A percentile compares a stretch with the other conserved stretches of the same genome.
Conservation (phyloP, 2,888 invertebrate species). For the Cenopis cana region DNA sequence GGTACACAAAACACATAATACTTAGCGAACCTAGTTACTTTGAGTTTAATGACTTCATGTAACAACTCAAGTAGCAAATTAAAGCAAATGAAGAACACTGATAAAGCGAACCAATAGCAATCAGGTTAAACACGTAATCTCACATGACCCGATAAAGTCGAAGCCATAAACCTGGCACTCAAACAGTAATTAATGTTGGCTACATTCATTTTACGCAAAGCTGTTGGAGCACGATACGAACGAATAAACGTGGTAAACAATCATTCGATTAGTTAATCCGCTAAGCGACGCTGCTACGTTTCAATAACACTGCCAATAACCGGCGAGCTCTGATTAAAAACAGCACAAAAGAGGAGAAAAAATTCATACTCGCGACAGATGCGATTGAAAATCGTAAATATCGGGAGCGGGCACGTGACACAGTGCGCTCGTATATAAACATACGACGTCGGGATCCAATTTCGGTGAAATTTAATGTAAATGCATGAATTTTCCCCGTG, state of each 20-base stretch:
- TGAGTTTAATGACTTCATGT: slow-evolving; percentile 1
- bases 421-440: slow-evolving; percentile 73
- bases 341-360: slow-evolving; percentile 59
- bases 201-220: slow-evolving; percentile 75
- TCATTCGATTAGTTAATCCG: slow-evolving; percentile 76
- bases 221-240: slow-evolving; percentile 65
- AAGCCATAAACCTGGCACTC: slow-evolving; percentile 75
- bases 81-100: not conserved
- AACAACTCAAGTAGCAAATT: not conserved
- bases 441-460: slow-evolving; percentile 76
- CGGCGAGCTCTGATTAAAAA: slow-evolving; percentile 65
- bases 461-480: slow-evolving; percentile 83
- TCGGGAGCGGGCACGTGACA: slow-evolving; percentile 71
- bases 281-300: slow-evolving; percentile 62
- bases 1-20: not conserved
- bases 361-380: slow-evolving; percentile 61
- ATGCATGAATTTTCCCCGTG: slow-evolving; percentile 82
- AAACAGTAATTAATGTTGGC: slow-evolving; percentile 79
- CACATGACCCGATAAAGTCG: slow-evolving; percentile 72
- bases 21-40: not conserved
- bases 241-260: slow-evolving; percentile 69
- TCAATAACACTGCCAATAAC: slow-evolving; percentile 60
- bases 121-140: slow-evolving; percentile 72
- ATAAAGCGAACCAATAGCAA: slow-evolving; percentile 61
- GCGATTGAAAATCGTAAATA: slow-evolving; percentile 81